Conservation (phyloP, 2,888 invertebrate species). For the Spodoptera picta region DNA sequence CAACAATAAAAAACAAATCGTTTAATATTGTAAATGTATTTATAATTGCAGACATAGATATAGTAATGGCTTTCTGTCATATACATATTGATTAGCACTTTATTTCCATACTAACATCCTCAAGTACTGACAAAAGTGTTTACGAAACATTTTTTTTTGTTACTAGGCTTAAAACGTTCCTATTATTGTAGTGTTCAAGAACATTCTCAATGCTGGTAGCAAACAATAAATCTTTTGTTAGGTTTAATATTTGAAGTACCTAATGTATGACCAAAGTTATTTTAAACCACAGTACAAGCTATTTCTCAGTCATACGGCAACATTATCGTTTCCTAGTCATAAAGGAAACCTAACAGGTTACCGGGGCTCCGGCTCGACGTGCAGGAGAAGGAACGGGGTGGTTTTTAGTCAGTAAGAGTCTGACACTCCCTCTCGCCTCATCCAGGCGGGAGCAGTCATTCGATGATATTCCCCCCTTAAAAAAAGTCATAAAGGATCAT, state of each 20-base stretch:
- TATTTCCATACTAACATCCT: conserved; percentile 16
- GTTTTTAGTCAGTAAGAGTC: no score
- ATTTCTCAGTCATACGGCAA: no score
- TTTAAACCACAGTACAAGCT: no score
- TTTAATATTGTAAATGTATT: background rate
- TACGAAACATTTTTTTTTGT: conserved; percentile 34
- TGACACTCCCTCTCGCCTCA: no score
- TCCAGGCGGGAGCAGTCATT: no score
- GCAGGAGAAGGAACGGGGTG: no score
- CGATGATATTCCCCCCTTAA: no score
- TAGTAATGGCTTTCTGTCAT: background rate
- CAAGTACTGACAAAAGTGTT: conserved; percentile 25
- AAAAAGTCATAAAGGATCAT: background rate
- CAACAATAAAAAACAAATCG: conserved; percentile 1
- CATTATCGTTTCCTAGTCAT: background rate
- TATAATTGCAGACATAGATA: background rate
- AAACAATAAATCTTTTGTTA: conserved; percentile 9
- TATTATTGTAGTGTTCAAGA: conserved; percentile 24
- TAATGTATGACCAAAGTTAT: no score
- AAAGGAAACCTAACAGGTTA: background rate
- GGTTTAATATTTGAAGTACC: background rate
- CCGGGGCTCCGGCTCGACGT: no score
- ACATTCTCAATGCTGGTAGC: conserved; percentile 7
- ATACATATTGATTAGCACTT: background rate
- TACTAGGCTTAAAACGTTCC: background rate